These are phyloP conservation scores for Diceros bicornis DNA, from an alignment of 2,797 vertebrate genomes.

Conservation along the genomic window DNA sequence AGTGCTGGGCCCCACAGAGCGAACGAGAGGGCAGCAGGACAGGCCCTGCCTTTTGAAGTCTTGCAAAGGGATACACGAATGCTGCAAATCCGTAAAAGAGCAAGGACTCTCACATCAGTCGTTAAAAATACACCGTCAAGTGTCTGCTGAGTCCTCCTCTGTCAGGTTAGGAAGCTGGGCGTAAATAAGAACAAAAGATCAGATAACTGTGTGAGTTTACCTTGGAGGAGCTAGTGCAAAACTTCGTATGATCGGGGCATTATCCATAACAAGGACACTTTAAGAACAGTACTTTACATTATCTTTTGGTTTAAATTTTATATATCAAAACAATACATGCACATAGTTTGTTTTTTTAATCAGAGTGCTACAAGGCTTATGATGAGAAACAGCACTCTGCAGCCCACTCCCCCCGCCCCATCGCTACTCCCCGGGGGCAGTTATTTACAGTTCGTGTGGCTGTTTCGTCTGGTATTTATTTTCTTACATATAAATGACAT, in stretches of 20 bases:
- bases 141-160: neutral
- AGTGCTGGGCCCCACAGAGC: neutral
- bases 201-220: neutral
- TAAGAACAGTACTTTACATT: neutral
- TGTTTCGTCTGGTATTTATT: neutral
- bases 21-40: neutral
- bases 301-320: constrained; percentile 44
- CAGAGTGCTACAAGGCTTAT: neutral
- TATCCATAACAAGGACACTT: constrained; percentile 3
- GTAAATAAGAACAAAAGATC: neutral
- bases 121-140: neutral
- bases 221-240: neutral
- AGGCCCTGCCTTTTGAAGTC: neutral
- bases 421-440: neutral
- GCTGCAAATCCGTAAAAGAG: neutral
- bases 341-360: neutral
- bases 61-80: neutral
- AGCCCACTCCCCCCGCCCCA: neutral
- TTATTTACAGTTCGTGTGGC: neutral
- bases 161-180: neutral
- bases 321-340: neutral
- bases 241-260: neutral
- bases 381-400: neutral
- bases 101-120: neutral
- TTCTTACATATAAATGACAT: neutral